Percentiles rank a stretch among this genome's conserved stretches.
phyloP scores from a whole-genome alignment of 2,888 invertebrate genomes.

The Gandaritis pyraliata region DNA sequence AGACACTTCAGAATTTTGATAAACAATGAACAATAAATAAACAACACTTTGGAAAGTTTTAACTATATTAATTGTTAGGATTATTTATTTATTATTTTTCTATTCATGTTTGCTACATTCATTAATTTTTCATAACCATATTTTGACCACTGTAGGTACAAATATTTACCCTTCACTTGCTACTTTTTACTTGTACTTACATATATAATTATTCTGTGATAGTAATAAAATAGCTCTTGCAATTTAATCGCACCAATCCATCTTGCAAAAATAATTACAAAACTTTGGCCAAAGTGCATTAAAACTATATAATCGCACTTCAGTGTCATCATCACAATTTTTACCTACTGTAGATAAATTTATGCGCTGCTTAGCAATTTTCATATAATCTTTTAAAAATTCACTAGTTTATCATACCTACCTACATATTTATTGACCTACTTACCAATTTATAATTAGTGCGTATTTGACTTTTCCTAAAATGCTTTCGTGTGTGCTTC shows the following conservation, averaged over 20 bases:
- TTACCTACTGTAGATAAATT: not conserved
- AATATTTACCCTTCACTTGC: too few relatives aligned
- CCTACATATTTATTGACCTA: too few relatives aligned
- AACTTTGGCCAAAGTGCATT: not conserved
- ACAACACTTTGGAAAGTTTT: too few relatives aligned
- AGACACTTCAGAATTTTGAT: too few relatives aligned
- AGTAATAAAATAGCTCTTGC: not conserved
- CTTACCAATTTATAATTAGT: too few relatives aligned
- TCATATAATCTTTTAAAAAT: not conserved
- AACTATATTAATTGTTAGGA: too few relatives aligned
- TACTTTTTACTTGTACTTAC: conserved; percentile 1
- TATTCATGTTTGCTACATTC: not conserved
- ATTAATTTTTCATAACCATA: not conserved
- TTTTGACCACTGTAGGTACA: too few relatives aligned
- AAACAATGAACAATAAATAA: too few relatives aligned
- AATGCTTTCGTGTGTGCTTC: not conserved
- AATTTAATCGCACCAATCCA: conserved; percentile 4
- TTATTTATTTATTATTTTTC: too few relatives aligned
- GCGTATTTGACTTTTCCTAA: not conserved
- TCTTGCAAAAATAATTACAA: not conserved
- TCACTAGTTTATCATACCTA: too few relatives aligned
- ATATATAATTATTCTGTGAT: not conserved
- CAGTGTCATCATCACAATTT: not conserved
- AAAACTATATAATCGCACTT: not conserved
- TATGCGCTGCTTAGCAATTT: not conserved